Evolutionary conservation across 2,888 invertebrate species (phyloP), one percentile per base, ranked within the genome.

Genomic region (Dryobota labecula): DNA sequence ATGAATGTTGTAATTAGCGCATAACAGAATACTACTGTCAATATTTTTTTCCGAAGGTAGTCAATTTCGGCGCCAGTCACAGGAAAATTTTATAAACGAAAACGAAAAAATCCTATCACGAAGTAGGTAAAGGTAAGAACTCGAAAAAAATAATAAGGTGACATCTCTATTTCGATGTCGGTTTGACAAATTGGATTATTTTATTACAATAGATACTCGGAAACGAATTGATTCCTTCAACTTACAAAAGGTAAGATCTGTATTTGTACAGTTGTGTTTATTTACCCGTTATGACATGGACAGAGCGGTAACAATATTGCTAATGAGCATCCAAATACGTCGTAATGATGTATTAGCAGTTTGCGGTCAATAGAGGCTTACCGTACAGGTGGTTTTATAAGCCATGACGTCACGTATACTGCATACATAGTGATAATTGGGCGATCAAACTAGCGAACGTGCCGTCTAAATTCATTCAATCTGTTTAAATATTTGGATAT

Each of bases 121-220:
- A 45, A 45, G 54, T 38, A 38, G 53, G 33, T 7, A 77, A 33
- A 70, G 41, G 41, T 69, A 73, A 38, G 15, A 41, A 38, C 57
- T 49, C 77, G 15, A 77, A 58, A 71, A 79, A 79, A 53, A 51
- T 24, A 79, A 53, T 61, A 53, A 53, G 73, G 80, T 63, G 58
- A 63, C 73, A 53, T 78, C 38, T 58, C 51, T 58, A 43, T 74
- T 72, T 54, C 58, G 33, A 78, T 15, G 36, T 47, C 53, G 27
- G 58, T 30, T 71, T 41, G 63, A 63, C 57, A 73, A 79, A 79
- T 75, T 73, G 74, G 51, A 74, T 79, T 61, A 73, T 73, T 53
- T 79, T 61, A 73, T 73, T 53, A 58, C 53, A 68, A 77, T 36
- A 74, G 64, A 43, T 49, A 36, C 47, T 47, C 38, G 53, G 51